Base-by-base conservation (phyloP, 2,888 invertebrate genomes). In the Ichneumoninae sp. region DNA sequence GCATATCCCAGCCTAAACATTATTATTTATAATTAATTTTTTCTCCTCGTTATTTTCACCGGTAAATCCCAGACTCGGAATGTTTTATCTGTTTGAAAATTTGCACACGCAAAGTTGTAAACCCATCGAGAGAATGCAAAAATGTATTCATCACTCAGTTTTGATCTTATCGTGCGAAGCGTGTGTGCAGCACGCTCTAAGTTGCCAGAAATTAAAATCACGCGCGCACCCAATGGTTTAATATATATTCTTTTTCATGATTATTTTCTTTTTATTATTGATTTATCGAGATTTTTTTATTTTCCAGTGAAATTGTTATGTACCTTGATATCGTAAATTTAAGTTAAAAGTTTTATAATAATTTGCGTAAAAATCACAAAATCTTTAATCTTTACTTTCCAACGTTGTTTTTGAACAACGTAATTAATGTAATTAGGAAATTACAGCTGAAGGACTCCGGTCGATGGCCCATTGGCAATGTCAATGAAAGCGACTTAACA, bases 1-100 rank as follows among this genome's bases (percentile, higher is more conserved):
- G 93, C 91, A 89, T 94, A 93, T 83, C 94, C 93, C 88, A 92
- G 87, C 57, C 93, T 92, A 78, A 69, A 86, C 30, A 30, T 52
- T 57, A n/a, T 62, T 33, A 30, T 62, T n/a, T 30, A 6, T 62
- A 26, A 6, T 62, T 33, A 16, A 33, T 33, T 62, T 62, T 30
- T 30, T n/a, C 5, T 3, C 8, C 22, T 4, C 54, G 22, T 8
- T 22, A 22, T 22, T 54, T 54, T 54, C 7, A 54, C 54, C 19
- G 22, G 26, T 26, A 57, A 22, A 54, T 57, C 4, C 13, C 57
- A 26, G 57, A 57, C 19, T 22, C 22, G 22, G 22, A 22, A 54
- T 22, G 10, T 54, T 22, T 54, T 10, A 54, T 54, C 54, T 54
- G 40, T 10, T 19, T 19, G 54, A 54, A 54, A 8, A 22, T 54